Evolutionary conservation across 2,888 invertebrate species (phyloP).

Genomic region (Nemotelus nigrinus): DNA sequence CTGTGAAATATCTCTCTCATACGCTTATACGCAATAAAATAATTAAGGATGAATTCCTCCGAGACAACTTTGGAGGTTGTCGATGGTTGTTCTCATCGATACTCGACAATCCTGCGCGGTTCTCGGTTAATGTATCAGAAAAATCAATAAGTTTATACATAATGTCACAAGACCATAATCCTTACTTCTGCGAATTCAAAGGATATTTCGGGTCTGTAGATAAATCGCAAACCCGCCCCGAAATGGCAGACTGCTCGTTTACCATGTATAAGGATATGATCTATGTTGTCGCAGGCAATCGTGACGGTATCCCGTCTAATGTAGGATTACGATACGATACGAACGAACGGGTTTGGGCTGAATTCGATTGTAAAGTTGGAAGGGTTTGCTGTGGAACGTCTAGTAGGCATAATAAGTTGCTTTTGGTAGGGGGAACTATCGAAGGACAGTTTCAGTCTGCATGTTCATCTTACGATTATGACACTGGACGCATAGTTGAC

Average conservation of each 20-base stretch:
- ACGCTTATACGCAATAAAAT: not conserved
- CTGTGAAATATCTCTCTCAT: not conserved
- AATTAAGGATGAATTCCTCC: conserved; percentile 5
- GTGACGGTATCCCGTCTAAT: not conserved
- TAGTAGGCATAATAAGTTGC: not conserved
- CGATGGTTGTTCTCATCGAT: conserved; percentile 12
- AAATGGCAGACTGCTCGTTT: not conserved
- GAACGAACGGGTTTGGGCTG: not conserved
- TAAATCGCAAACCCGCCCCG: not conserved
- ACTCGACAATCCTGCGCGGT: not conserved
- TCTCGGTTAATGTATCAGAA: not conserved
- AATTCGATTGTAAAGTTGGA: conserved; percentile 4
- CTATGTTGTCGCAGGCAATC: conserved; percentile 4
- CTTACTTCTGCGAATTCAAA: not conserved
- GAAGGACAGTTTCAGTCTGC: not conserved
- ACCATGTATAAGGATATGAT: conserved; percentile 26
- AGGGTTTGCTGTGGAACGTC: conserved; percentile 5
- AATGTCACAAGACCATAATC: not conserved
- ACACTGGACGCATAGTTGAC: not conserved
- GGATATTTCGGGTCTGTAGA: not conserved
- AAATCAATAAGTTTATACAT: not conserved
- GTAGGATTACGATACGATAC: conserved; percentile 16
- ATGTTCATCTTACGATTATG: conserved; percentile 16
- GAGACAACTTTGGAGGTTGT: not conserved
- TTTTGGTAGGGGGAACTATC: not conserved